Evolutionary conservation across 2,888 invertebrate species (phyloP), one percentile per base, ranked within the genome.

Genomic region (Eugnorisma glareosa): DNA sequence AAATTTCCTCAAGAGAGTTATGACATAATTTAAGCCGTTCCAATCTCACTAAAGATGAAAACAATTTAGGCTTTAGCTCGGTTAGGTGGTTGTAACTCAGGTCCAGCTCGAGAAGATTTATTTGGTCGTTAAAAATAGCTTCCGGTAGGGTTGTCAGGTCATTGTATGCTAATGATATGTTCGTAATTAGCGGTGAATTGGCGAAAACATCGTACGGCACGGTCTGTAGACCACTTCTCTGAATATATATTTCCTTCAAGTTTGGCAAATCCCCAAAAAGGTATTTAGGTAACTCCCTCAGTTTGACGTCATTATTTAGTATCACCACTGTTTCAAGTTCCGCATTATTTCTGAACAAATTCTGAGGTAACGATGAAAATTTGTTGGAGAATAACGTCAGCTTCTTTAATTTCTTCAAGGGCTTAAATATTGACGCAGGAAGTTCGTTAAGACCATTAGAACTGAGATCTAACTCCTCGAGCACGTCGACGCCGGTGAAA

Each of bases 311-410:
- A 91, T 97, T 97, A 88, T 97, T 97, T 67, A 97, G 94, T 87
- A 97, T 94, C 77, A 97, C 96, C 71, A 98, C 94, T 24, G 92
- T 94, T 73, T 94, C 93, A 67, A 98, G 92, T 85, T 97, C 95
- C 35, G 92, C 92, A 88, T 97, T 98, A 77, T 96, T 94, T 76
- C 92, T 92, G 85, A 98, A 97, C 66, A 98, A 93, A 84, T 97
- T 97, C 75, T 94, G 94, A 6, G 98, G 98, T 75, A 98, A 89
- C n/a, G 97, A 93, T 10, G 96, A 95, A 84, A 98, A 97, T 86
- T 97, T 97, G 90, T 98, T 98, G n/a, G 96, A 96, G 90, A 97
- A 97, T 81, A 98, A 94, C 90, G 98, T 97, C 64, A 99, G 93
- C 79, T 95, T 96, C 82, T 96, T 97, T 64, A 98, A 94, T 90